phyloP scores from a whole-genome alignment of 2,113 vertebrate genomes.

The Brachirus orientalis region DNA sequence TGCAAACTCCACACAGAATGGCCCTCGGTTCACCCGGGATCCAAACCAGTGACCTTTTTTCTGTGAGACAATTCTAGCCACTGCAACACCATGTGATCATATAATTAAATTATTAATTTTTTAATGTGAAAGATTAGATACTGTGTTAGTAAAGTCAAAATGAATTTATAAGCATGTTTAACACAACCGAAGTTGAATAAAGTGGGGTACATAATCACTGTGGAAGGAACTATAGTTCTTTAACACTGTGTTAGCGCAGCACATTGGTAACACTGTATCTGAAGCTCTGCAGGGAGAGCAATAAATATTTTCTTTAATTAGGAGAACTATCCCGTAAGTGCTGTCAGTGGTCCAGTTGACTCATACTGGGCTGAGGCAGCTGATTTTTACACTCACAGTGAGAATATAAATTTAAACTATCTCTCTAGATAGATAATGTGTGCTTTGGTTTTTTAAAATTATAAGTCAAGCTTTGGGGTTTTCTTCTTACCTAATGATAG shows the following conservation, averaged over 20 bases:
- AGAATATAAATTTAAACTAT: conserved; percentile 19
- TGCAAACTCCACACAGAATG: too few relatives aligned
- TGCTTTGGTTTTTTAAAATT: conserved; percentile 20
- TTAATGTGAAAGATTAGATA: too few relatives aligned
- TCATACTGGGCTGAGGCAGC: background rate
- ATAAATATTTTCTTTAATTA: conserved; percentile 19
- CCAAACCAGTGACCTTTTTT: too few relatives aligned
- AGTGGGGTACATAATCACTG: too few relatives aligned
- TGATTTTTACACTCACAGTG: background rate
- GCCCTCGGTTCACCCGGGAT: too few relatives aligned
- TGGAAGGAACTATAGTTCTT: background rate
- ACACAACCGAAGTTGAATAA: too few relatives aligned
- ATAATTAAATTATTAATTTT: too few relatives aligned
- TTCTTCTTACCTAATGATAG: conserved; percentile 29
- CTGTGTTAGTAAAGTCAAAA: too few relatives aligned
- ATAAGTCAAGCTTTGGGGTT: conserved; percentile 3
- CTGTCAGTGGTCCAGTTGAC: conserved; percentile 8
- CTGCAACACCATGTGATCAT: too few relatives aligned
- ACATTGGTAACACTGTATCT: too few relatives aligned
- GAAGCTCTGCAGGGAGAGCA: conserved; percentile 18
- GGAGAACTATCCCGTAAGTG: conserved; percentile 22
- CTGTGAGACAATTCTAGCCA: too few relatives aligned
- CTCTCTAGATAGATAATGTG: conserved; percentile 21
- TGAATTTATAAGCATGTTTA: too few relatives aligned
- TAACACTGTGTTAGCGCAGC: background rate